These are phyloP conservation scores for Torymus tubicola DNA, from an alignment of 2,888 invertebrate genomes.

Conservation along the genomic window DNA sequence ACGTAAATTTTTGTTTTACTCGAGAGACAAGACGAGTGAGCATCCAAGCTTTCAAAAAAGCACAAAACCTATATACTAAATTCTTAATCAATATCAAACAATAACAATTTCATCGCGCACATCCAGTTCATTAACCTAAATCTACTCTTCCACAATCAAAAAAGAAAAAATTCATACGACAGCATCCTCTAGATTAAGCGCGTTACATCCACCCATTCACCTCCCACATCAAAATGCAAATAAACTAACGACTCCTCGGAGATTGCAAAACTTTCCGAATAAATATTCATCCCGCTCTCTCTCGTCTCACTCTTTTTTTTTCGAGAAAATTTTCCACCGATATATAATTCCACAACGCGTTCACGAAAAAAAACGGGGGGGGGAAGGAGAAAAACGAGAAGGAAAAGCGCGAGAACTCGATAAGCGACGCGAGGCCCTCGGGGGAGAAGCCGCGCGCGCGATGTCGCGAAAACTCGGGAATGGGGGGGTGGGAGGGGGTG, in stretches of 20 bases:
- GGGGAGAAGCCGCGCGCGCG: not conserved
- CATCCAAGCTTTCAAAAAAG: too few species aligned
- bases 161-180: not conserved
- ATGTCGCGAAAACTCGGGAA: conserved; percentile 12
- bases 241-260: conserved; percentile 56
- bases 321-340: conserved; percentile 16
- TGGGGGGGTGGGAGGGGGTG: too few species aligned
- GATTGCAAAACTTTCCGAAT: conserved; percentile 56
- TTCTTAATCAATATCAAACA: too few species aligned
- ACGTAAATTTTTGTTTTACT: too few species aligned
- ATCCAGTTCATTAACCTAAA: conserved; percentile 26
- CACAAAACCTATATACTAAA: too few species aligned
- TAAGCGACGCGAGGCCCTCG: conserved; percentile 13
- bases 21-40: too few species aligned
- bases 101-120: not conserved
- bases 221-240: conserved; percentile 54
- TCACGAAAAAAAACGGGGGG: not conserved
- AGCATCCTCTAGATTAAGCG: conserved; percentile 44
- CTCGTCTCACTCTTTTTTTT: conserved; percentile 27
- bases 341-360: conserved; percentile 15
- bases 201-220: conserved; percentile 16
- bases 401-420: conserved; percentile 40
- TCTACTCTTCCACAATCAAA: not conserved
- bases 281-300: conserved; percentile 53
- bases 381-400: not conserved